Conservation (phyloP, 2,888 invertebrate genomes). For the Tetramorium bicarinatum region DNA sequence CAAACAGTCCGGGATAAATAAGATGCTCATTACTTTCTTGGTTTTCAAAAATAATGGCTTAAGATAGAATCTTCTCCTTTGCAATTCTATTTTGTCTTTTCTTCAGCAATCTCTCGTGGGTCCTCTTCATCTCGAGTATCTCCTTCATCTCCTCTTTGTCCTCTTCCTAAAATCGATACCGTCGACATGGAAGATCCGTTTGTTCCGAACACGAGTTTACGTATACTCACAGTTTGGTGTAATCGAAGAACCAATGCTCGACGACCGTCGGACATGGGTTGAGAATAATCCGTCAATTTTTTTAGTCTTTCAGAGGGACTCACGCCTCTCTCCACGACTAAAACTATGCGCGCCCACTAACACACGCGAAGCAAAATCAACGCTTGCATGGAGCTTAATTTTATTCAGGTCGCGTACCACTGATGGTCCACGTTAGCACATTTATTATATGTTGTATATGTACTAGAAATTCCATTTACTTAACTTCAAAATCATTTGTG, state of each 20-base stretch:
- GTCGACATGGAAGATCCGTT: constrained; percentile 57
- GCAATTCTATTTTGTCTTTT: constrained; percentile 88
- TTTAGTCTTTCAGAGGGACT: constrained; percentile 94
- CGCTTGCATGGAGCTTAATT: neutral
- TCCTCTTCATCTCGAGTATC: constrained; percentile 95
- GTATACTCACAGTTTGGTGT: constrained; percentile 93
- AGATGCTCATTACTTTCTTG: constrained; percentile 38
- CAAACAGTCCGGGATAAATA: neutral
- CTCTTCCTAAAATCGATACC: constrained; percentile 90
- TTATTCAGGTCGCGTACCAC: neutral
- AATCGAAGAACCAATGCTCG: constrained; percentile 95
- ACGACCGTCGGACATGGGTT: constrained; percentile 96
- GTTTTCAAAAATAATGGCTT: constrained; percentile 52
- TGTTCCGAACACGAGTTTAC: neutral
- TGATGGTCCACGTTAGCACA: neutral
- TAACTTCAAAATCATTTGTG: too few relatives aligned
- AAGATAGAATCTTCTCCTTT: constrained; percentile 64
- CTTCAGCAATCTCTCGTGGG: constrained; percentile 93
- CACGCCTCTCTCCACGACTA: constrained; percentile 99
- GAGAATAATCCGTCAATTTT: constrained; percentile 96
- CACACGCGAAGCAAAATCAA: constrained; percentile 51
- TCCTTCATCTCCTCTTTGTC: constrained; percentile 98
- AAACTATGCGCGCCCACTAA: constrained; percentile 98
- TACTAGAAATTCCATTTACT: neutral
- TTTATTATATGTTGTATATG: neutral